Conservation (phyloP, 2,113 vertebrate genomes). For the Myocastor coypus region DNA sequence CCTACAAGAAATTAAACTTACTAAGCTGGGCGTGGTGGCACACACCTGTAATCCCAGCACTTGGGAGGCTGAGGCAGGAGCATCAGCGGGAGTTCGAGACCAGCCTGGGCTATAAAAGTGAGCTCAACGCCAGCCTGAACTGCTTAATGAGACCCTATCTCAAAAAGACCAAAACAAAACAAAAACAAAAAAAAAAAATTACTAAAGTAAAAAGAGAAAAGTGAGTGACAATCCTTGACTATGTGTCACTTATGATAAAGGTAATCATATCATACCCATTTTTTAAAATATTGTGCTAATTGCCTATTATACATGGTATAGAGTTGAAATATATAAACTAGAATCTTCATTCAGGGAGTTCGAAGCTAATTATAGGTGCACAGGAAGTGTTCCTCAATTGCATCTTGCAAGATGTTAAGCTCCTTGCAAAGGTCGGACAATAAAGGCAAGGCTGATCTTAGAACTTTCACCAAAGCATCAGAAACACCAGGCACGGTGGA, state of each 20-base stretch:
- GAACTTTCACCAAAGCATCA: background rate
- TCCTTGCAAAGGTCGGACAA: background rate
- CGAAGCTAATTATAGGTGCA: background rate
- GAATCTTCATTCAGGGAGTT: constrained; percentile 10
- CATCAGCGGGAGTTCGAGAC: no score
- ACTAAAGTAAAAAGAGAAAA: constrained; percentile 15
- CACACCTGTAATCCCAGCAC: no score
- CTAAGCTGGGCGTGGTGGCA: no score
- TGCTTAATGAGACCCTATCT: no score
- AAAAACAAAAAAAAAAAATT: no score
- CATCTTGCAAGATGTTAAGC: background rate
- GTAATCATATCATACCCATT: background rate
- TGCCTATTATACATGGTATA: background rate
- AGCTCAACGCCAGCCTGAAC: no score
- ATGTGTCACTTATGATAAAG: background rate
- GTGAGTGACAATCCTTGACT: background rate
- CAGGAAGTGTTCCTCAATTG: background rate
- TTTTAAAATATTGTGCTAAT: constrained; percentile 28
- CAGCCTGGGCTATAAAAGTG: no score
- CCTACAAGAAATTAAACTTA: constrained; percentile 25
- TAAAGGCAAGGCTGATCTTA: background rate
- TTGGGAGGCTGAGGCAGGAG: no score
- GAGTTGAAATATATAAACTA: background rate
- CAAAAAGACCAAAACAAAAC: no score
- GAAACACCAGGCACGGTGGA: background rate